Evolutionary conservation across 2,797 vertebrate genomes (phyloP).

Genomic region (Huso huso): DNA sequence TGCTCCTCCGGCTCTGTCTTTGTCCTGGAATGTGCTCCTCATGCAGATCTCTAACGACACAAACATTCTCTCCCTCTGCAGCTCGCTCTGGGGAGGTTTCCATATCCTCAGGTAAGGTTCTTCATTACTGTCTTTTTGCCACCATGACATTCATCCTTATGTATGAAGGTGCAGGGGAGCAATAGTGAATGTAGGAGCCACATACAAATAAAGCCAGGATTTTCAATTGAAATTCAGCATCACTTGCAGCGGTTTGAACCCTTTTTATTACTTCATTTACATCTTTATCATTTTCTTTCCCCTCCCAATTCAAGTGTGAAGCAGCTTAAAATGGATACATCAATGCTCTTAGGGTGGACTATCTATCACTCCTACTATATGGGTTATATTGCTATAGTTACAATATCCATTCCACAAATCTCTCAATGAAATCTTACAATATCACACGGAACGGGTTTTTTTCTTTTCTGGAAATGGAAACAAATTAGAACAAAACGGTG

Average conservation of each 20-base stretch:
- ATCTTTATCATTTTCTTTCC: too few species aligned
- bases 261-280: too few species aligned
- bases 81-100: constrained; percentile 95
- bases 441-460: constrained; percentile 15
- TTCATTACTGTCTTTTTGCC: constrained; percentile 58
- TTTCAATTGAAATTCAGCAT: constrained; percentile 55
- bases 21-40: constrained; percentile 52
- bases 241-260: too few species aligned
- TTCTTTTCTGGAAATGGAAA: too few species aligned
- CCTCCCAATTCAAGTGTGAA: too few species aligned
- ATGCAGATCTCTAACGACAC: constrained; percentile 71
- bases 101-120: constrained; percentile 94
- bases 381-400: too few species aligned
- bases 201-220: constrained; percentile 61
- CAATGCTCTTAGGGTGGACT: too few species aligned
- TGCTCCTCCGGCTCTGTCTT: constrained; percentile 34
- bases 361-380: too few species aligned
- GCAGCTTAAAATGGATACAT: too few species aligned
- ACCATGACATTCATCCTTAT: constrained; percentile 9
- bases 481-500: too few species aligned
- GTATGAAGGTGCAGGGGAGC: not conserved
- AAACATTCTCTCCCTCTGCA: constrained; percentile 50
- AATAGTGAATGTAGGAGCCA: constrained; percentile 31
- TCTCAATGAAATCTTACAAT: too few species aligned
- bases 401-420: too few species aligned